Evolutionary conservation across 1,140 invertebrate species (phyloP).

Genomic region (Cyrtorhinus lividipennis): DNA sequence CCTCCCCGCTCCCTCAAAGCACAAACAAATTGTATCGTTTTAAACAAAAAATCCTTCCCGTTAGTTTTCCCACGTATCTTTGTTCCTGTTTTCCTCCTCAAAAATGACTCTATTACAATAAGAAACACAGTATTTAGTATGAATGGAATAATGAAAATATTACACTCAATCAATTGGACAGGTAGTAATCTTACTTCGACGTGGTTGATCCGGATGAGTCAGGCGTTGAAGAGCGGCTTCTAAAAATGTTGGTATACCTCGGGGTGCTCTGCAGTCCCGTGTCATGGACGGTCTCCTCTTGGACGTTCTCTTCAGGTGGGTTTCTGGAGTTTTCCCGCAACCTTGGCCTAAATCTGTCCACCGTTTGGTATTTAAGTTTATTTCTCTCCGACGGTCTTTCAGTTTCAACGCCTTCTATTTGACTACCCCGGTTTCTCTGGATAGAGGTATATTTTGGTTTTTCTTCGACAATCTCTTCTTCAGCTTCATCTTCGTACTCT

Average conservation of each 20-base stretch:
- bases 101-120: too few species aligned
- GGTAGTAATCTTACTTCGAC: constrained; percentile 17
- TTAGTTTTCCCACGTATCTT: too few species aligned
- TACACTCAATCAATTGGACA: too few species aligned
- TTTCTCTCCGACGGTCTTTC: constrained; percentile 7
- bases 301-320: background rate
- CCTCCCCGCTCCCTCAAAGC: too few species aligned
- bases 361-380: constrained; percentile 14
- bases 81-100: too few species aligned
- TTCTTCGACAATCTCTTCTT: constrained; percentile 28
- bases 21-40: too few species aligned
- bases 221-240: constrained; percentile 7
- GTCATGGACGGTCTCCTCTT: constrained; percentile 10
- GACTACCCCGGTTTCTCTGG: constrained; percentile 19
- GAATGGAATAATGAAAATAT: too few species aligned
- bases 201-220: constrained; percentile 16
- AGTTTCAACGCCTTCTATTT: background rate
- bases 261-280: constrained; percentile 25
- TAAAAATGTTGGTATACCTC: constrained; percentile 23
- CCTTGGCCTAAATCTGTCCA: constrained; percentile 17
- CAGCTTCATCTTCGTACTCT: constrained; percentile 28
- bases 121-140: too few species aligned
- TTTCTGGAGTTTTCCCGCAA: constrained; percentile 14
- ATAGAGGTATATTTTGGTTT: constrained; percentile 21
- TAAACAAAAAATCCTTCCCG: too few species aligned